A percentile compares a stretch with the other conserved stretches of the same genome.
These are phyloP conservation scores for Ceuthmochares aereus DNA, from an alignment of 2,113 vertebrate species.

Conservation along the genomic window DNA sequence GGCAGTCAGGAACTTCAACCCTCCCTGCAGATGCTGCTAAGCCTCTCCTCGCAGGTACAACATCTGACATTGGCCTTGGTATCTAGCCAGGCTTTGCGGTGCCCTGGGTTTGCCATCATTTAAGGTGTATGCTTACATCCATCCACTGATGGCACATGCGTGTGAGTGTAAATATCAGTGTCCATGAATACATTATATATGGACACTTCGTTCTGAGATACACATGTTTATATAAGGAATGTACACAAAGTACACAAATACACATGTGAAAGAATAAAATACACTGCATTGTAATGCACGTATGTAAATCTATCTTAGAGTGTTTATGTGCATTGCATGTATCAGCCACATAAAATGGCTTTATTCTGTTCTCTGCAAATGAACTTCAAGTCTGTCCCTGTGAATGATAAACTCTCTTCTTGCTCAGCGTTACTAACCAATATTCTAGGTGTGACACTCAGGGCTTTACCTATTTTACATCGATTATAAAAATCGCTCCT, in stretches of 20 bases:
- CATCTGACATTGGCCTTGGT: neutral
- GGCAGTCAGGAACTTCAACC: neutral
- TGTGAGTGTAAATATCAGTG: neutral
- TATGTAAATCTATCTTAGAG: neutral
- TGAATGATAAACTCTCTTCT: neutral
- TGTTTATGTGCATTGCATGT: neutral
- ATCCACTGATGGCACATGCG: accelerated
- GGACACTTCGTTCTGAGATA: neutral
- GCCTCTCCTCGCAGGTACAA: neutral
- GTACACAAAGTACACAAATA: neutral
- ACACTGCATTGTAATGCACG: neutral
- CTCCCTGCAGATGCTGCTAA: neutral
- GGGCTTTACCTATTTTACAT: slow-evolving; percentile 56
- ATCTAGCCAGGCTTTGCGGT: neutral
- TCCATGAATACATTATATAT: neutral
- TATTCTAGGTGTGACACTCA: slow-evolving; percentile 63
- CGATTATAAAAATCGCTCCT: slow-evolving; percentile 3
- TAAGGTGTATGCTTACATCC: neutral
- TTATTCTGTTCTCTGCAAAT: neutral
- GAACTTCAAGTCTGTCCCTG: neutral
- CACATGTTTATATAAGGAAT: neutral
- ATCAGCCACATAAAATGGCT: neutral
- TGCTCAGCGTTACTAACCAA: slow-evolving; percentile 61
- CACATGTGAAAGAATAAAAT: neutral
- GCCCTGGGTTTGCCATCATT: neutral